A percentile compares a stretch with the other conserved stretches of the same genome.
Conservation (phyloP, 1,140 invertebrate genomes). For the Papilio polyxenes region DNA sequence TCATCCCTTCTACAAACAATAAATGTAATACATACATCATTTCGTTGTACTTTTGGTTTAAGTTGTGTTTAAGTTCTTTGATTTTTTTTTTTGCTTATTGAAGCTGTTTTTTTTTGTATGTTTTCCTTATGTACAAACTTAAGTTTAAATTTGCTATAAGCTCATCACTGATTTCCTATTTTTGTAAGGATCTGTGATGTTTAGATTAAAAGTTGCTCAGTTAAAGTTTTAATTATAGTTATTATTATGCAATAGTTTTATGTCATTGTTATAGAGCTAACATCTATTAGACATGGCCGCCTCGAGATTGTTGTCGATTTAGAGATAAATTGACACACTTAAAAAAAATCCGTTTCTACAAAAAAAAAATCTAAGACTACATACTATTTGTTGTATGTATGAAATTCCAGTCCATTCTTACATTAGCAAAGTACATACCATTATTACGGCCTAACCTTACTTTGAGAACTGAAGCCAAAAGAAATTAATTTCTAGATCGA, state of each 20-base stretch:
- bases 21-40: conserved; percentile 51
- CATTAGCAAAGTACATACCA: neutral
- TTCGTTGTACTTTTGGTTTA: conserved; percentile 62
- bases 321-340: neutral
- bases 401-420: too few relatives aligned
- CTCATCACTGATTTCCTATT: conserved; percentile 29
- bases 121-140: conserved; percentile 37
- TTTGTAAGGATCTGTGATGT: conserved; percentile 66
- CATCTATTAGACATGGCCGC: neutral
- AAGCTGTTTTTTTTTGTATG: conserved; percentile 46
- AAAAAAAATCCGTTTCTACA: neutral
- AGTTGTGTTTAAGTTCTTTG: conserved; percentile 51
- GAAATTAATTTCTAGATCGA: neutral
- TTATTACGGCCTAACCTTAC: neutral
- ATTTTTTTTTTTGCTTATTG: conserved; percentile 52
- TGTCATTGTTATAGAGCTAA: conserved; percentile 37
- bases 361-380: neutral
- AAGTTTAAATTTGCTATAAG: conserved; percentile 37
- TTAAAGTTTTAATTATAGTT: conserved; percentile 72
- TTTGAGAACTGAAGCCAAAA: neutral
- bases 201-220: conserved; percentile 71
- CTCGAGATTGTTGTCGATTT: neutral
- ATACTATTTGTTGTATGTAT: too few relatives aligned
- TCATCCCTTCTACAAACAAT: conserved; percentile 31
- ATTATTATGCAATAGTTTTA: conserved; percentile 42